Base-by-base conservation (phyloP, 35 echinoderm and acorn worm species). In the Ophiothrix spiculata region DNA sequence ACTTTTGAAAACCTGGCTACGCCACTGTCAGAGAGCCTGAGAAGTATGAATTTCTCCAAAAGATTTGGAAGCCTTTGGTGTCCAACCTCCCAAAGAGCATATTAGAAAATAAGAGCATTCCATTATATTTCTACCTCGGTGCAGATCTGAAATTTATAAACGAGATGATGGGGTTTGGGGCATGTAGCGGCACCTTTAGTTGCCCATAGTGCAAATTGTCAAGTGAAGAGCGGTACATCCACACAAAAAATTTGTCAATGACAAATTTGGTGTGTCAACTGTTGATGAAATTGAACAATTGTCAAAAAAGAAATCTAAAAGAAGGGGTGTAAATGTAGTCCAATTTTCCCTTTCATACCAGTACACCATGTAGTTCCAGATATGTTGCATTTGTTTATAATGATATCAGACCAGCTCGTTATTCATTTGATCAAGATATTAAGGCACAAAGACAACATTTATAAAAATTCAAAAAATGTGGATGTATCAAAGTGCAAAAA, bases 321-420 rank as follows among this genome's bases (percentile, higher is more conserved):
- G 10, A 86, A 39, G 39, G 33, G 38, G 41, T 91, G 90, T 86
- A 0, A 32, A 74, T 13, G 39, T 16, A 21, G 1, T 73, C 90
- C 90, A 17, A 81, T 86, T 33, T 86, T 91, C 35, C 84, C 85
- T 49, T 86, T 60, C 34, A 91, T 91, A 33, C 56, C 49, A 33
- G 64, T 91, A 40, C 36, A 35, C 36, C 64, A 35, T 23, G 49
- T 86, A 35, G 63, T 91, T 31, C 75, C 83, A 39, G 90, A 91
- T 64, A 39, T 49, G 0, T 79, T 91, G 39, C 81, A 90, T 49
- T 78, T 90, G 45, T 90, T 42, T 83, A 76, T 90, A 29, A 64
- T 64, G 10, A 90, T 90, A n/a, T 90, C 80, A n/a, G 79, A 90
- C 64, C 81, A 90, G 77, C 74, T 91, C 32, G 81, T 81, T 13